Percentiles rank a stretch among this genome's conserved stretches.
Conservation (phyloP, 2,113 vertebrate genomes). For the Oncorhynchus clarkii region DNA sequence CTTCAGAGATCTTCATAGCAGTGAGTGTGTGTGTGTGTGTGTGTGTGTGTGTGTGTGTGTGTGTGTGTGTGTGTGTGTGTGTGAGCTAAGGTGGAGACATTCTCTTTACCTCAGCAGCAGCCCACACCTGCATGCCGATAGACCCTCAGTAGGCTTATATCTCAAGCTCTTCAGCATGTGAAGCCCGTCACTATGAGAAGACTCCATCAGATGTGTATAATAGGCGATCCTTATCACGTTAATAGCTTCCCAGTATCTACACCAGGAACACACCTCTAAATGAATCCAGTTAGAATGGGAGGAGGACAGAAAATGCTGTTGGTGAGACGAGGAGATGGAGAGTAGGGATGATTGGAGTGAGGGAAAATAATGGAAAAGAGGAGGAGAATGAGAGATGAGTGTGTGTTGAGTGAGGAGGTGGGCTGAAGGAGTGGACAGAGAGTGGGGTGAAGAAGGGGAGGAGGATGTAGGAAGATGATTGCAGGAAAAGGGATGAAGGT, state of each 20-base stretch:
- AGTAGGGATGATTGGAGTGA: not conserved
- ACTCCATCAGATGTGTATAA: slow-evolving; percentile 8
- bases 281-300: not conserved
- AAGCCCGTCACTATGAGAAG: not conserved
- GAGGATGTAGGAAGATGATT: slow-evolving; percentile 1
- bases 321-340: not conserved
- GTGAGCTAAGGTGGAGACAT: no score
- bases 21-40: no score
- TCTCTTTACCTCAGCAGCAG: not conserved
- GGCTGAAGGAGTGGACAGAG: not conserved
- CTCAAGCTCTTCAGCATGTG: no score
- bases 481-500: not conserved
- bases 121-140: not conserved
- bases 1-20: not conserved
- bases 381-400: not conserved
- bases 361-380: slow-evolving; percentile 7
- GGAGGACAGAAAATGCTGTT: not conserved
- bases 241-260: slow-evolving; percentile 17
- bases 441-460: not conserved
- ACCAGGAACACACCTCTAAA: slow-evolving; percentile 8
- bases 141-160: not conserved
- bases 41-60: no score
- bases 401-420: not conserved
- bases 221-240: slow-evolving; percentile 24
- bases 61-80: no score